These are phyloP conservation scores for Limnephilus rhombicus DNA, from an alignment of 2,888 invertebrate species.

Conservation along the genomic window DNA sequence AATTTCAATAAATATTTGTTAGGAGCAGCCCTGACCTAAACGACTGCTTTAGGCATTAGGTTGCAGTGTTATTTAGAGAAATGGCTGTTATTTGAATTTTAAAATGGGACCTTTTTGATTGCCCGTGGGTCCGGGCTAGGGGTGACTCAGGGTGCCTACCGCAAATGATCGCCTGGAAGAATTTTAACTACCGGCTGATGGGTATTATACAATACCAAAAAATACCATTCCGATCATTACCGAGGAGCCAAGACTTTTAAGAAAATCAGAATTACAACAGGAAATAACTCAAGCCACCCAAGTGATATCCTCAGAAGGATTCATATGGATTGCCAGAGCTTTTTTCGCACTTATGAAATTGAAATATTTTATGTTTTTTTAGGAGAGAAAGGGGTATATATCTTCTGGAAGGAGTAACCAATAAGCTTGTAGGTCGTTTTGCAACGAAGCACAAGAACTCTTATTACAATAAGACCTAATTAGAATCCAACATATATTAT, in stretches of 20 bases:
- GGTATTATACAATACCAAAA: constrained; percentile 21
- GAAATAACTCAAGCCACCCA: background rate
- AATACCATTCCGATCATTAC: background rate
- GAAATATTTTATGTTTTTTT: background rate
- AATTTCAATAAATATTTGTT: background rate
- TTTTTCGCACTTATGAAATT: background rate
- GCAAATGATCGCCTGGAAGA: background rate
- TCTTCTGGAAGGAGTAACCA: background rate
- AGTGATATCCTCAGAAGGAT: background rate
- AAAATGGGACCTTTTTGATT: constrained; percentile 27
- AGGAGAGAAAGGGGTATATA: background rate
- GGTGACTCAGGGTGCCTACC: background rate
- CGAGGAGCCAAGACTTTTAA: constrained; percentile 12
- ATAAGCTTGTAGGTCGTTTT: too few relatives aligned
- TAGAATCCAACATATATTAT: too few relatives aligned
- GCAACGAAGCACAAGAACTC: too few relatives aligned
- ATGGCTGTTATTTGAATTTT: constrained; percentile 45
- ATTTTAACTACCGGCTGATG: constrained; percentile 11
- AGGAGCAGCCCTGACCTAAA: constrained; percentile 40
- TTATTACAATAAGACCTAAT: too few relatives aligned
- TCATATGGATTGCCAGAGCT: background rate
- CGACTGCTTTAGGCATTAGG: constrained; percentile 26
- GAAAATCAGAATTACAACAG: background rate
- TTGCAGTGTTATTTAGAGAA: constrained; percentile 6
- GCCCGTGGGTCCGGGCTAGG: background rate